Base-by-base conservation (phyloP, 2,888 invertebrate species). In the Rhodophaea formosa region DNA sequence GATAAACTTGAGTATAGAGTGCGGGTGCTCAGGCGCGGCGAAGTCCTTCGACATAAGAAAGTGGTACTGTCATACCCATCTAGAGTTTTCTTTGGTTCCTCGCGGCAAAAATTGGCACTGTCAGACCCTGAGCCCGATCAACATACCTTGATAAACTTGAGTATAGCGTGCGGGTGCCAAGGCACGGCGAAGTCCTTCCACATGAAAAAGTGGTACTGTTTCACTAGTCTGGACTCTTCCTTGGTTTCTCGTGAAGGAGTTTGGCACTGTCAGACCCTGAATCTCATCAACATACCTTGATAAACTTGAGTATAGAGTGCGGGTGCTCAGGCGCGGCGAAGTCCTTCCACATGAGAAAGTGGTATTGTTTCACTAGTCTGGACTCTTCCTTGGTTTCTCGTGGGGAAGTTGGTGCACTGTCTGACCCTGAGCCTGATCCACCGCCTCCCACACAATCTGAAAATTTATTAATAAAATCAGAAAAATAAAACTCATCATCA, bases 171-270 rank as follows among this genome's bases (percentile, higher is more conserved):
- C 0, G 98, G 97, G 86, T 98, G 96, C 74, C 98, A 98, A 0
- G 98, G 98, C 0, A 98, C 98, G 82, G 97, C 96, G 77, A 98
- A 98, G 84, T 98, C 98, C 82, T 97, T 98, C 98, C 98, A 98
- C 69, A 97, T 96, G 56, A 97, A 93, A 90, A 97, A 98, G 87
- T 98, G 98, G 85, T 97, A 98, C 81, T 98, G 98, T 0, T 95
- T 93, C 59, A 98, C 92, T 5, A 79, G 68, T 8, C 92, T 80
- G 1, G 77, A 62, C 56, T 84, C 86, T 1, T 79, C 78, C 47
- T 84, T 86, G 8, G 59, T 58, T 52, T 88, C 88, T 0, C 88
- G 81, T 0, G 91, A 90, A 0, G 90, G 89, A 0, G 88, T 84
- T 0, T 90, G 88, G 78, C 84, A 61, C 87, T 88, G 5, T 49